Evolutionary conservation across 23 tunicate genomes (phyloP).

Genomic region (Aplidium turbinatum): DNA sequence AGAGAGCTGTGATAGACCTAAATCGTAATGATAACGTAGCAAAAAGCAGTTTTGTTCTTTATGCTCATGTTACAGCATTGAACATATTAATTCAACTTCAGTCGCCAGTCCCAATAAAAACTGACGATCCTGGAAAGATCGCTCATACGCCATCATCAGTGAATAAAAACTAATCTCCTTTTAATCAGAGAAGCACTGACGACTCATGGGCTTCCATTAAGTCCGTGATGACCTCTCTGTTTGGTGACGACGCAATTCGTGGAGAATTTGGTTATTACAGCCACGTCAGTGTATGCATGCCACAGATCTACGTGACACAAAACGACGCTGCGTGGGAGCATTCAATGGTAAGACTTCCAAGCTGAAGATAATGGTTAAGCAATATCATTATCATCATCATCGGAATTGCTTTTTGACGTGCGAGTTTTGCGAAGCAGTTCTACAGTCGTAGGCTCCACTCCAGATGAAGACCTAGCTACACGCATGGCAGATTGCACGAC

Average conservation of each 20-base stretch:
- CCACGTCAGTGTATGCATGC: constrained; percentile 39
- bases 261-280: constrained; percentile 50
- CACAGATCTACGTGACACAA: constrained; percentile 35
- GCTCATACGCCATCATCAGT: too few species aligned
- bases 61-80: not conserved
- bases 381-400: too few species aligned
- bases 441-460: too few species aligned
- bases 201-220: not conserved
- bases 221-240: constrained; percentile 2
- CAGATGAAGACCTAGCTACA: too few species aligned
- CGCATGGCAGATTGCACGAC: not conserved
- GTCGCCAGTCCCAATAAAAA: too few species aligned
- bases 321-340: constrained; percentile 47
- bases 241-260: constrained; percentile 17
- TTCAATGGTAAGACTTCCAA: constrained; percentile 18
- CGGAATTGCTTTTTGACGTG: not conserved
- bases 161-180: too few species aligned
- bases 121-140: too few species aligned
- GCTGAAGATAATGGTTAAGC: too few species aligned
- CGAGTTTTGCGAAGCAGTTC: not conserved
- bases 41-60: not conserved
- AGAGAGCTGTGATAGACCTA: too few species aligned
- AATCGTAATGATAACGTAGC: not conserved
- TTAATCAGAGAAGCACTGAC: not conserved
- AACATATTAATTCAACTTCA: not conserved